These are phyloP conservation scores for Megalurothrips usitatus DNA, from an alignment of 2,888 invertebrate genomes.

Conservation along the genomic window DNA sequence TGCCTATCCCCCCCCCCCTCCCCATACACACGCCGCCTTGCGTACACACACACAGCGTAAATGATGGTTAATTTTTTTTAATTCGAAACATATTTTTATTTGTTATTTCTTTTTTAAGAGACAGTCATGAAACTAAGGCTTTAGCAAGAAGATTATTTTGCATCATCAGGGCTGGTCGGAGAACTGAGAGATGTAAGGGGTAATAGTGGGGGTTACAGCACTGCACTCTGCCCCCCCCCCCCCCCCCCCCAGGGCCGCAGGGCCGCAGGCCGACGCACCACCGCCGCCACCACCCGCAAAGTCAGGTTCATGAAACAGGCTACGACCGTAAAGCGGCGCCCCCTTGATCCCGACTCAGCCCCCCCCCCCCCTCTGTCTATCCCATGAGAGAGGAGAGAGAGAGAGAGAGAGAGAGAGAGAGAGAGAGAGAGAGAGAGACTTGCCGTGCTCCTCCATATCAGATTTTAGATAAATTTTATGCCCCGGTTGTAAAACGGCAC, in stretches of 20 bases:
- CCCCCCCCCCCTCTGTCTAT: not conserved
- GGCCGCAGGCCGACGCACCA: too few species aligned
- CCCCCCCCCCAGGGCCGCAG: not conserved
- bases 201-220: not conserved
- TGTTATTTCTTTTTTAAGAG: too few species aligned
- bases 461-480: conserved; percentile 27
- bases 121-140: too few species aligned
- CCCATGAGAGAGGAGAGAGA: not conserved
- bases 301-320: not conserved
- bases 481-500: conserved; percentile 13
- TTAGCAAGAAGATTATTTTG: too few species aligned
- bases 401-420: too few species aligned
- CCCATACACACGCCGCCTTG: too few species aligned
- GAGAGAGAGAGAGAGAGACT: not conserved
- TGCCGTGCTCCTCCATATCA: not conserved
- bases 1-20: too few species aligned
- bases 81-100: too few species aligned
- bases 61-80: too few species aligned
- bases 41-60: too few species aligned
- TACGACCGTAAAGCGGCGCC: not conserved
- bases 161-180: not conserved
- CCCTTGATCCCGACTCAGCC: not conserved
- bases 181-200: not conserved
- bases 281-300: conserved; percentile 5
- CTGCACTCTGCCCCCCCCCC: not conserved